Evolutionary conservation across 2,888 invertebrate species (phyloP).

Genomic region (Thera britannica): DNA sequence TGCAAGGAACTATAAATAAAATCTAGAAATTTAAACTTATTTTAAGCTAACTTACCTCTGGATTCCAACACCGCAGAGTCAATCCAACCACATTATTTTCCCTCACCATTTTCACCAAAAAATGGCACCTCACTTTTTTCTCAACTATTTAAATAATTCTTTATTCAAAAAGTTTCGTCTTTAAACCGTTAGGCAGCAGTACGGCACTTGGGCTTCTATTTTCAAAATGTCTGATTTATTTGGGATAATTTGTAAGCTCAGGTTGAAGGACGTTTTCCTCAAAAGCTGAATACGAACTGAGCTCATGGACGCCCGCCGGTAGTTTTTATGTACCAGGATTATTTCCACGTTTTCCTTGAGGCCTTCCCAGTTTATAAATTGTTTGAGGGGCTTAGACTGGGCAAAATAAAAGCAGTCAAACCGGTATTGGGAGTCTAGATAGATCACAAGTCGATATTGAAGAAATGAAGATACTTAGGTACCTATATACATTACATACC

Average conservation of each 20-base stretch:
- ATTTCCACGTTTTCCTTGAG: constrained; percentile 27
- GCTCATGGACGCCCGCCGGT: constrained; percentile 25
- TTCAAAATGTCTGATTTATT: background rate
- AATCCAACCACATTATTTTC: constrained; percentile 25
- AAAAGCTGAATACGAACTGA: constrained; percentile 20
- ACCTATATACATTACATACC: background rate
- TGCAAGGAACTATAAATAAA: too few relatives aligned
- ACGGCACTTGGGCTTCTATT: background rate
- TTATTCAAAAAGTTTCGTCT: background rate
- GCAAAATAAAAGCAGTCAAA: constrained; percentile 15
- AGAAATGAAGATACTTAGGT: background rate
- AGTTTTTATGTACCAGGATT: constrained; percentile 12
- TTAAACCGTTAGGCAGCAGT: background rate
- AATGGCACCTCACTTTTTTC: background rate
- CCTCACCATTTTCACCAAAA: constrained; percentile 11
- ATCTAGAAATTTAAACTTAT: too few relatives aligned
- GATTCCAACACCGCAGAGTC: constrained; percentile 16
- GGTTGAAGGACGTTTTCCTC: constrained; percentile 19
- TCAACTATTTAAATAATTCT: background rate
- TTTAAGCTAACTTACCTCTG: constrained; percentile 25
- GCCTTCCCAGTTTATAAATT: constrained; percentile 24
- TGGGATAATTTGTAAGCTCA: too few relatives aligned
- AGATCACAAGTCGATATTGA: background rate
- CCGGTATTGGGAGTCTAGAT: background rate
- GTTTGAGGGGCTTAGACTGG: background rate